These are phyloP conservation scores for Syrphus vitripennis DNA, from an alignment of 2,888 invertebrate genomes.

Conservation along the genomic window DNA sequence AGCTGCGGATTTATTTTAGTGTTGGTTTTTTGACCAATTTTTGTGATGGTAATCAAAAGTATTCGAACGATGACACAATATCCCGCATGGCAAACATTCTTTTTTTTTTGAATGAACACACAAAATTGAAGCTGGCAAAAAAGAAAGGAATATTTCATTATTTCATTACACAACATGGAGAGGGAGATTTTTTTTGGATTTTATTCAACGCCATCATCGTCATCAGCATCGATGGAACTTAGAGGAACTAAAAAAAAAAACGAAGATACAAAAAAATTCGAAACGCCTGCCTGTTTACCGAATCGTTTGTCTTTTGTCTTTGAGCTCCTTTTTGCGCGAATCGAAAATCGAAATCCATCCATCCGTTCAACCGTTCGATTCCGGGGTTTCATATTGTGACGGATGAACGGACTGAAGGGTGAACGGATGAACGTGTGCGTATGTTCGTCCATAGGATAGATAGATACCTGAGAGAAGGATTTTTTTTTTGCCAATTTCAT, in stretches of 20 bases:
- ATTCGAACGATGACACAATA: conserved; percentile 40
- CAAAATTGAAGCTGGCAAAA: neutral
- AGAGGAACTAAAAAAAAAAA: conserved; percentile 16
- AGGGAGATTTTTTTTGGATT: neutral
- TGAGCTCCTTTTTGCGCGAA: conserved; percentile 48
- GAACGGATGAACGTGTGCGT: conserved; percentile 15
- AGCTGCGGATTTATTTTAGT: conserved; percentile 11
- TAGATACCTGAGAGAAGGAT: conserved; percentile 33
- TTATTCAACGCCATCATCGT: neutral
- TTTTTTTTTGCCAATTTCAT: conserved; percentile 29
- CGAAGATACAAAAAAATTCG: neutral
- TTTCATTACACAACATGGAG: conserved; percentile 32
- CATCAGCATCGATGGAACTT: neutral
- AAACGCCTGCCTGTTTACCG: conserved; percentile 66
- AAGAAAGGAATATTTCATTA: neutral
- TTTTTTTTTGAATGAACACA: neutral
- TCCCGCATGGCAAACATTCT: conserved; percentile 1
- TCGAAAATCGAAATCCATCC: conserved; percentile 51
- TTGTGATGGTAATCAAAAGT: conserved; percentile 42
- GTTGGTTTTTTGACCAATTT: conserved; percentile 26
- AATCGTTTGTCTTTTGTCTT: conserved; percentile 49
- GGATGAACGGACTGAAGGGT: neutral
- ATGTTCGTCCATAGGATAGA: neutral
- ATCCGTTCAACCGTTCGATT: conserved; percentile 42
- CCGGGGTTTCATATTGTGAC: neutral